A percentile compares a stretch with the other conserved stretches of the same genome.
Evolutionary conservation across 2,797 vertebrate genomes (phyloP).

Genomic region (Acanthornis magna): DNA sequence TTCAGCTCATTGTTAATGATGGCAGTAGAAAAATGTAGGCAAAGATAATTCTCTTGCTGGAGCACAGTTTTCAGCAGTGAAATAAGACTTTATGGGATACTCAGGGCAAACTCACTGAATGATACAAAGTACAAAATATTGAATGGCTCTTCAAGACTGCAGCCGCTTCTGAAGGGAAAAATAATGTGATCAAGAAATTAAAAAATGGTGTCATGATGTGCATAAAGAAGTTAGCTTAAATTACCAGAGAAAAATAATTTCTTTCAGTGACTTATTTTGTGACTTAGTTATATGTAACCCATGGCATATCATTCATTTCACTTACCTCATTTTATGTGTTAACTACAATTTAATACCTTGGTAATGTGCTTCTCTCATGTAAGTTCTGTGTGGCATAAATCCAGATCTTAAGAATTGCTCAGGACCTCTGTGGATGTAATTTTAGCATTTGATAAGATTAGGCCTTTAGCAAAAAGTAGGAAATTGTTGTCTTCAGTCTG

Average conservation of each 20-base stretch:
- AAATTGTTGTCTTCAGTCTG: background rate
- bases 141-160: background rate
- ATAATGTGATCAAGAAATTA: background rate
- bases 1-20: background rate
- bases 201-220: background rate
- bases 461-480: background rate
- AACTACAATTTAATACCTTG: background rate
- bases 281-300: background rate
- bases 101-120: background rate
- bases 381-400: background rate
- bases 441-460: background rate
- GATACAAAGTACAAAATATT: background rate
- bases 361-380: background rate
- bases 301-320: background rate
- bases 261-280: background rate
- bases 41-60: background rate
- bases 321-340: background rate
- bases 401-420: background rate
- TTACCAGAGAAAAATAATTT: background rate
- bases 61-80: background rate
- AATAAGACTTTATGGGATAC: background rate
- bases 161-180: background rate
- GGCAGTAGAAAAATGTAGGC: background rate
- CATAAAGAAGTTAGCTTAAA: background rate
- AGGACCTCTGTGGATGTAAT: background rate